Conservation (phyloP, 2,113 vertebrate species). For the Eonycteris spelaea region DNA sequence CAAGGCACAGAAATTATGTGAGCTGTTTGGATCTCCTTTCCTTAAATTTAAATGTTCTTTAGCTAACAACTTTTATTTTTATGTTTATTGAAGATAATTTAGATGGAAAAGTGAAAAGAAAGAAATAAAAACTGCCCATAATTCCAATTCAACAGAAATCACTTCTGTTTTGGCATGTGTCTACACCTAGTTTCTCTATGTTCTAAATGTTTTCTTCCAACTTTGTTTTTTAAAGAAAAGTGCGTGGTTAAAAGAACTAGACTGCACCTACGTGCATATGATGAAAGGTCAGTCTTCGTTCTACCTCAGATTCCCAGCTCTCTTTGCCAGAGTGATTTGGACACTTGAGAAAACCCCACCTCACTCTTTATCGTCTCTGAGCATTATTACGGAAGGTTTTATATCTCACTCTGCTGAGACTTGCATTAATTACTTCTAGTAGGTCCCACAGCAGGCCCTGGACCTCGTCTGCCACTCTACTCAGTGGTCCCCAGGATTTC, state of each 20-base stretch:
- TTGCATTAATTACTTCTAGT: background rate
- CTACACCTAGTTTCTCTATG: background rate
- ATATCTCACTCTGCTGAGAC: background rate
- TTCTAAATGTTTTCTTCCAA: background rate
- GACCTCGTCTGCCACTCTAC: background rate
- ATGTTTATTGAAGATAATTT: background rate
- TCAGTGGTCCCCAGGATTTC: background rate
- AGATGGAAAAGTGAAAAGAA: background rate
- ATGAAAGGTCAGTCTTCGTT: background rate
- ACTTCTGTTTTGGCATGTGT: background rate
- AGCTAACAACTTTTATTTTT: background rate
- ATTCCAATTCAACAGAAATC: background rate
- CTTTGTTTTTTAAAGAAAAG: background rate
- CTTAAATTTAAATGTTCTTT: slow-evolving; percentile 39
- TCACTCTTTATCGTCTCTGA: rapidly evolving
- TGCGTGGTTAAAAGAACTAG: background rate
- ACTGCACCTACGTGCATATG: rapidly evolving
- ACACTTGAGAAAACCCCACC: background rate
- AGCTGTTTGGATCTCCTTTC: background rate
- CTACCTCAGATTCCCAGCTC: background rate
- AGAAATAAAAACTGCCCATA: background rate
- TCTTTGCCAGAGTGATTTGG: background rate
- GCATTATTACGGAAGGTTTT: background rate
- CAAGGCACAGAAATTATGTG: background rate
- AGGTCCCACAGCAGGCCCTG: background rate